Conservation (phyloP, 2,888 invertebrate species). For the Agonum fuliginosum region DNA sequence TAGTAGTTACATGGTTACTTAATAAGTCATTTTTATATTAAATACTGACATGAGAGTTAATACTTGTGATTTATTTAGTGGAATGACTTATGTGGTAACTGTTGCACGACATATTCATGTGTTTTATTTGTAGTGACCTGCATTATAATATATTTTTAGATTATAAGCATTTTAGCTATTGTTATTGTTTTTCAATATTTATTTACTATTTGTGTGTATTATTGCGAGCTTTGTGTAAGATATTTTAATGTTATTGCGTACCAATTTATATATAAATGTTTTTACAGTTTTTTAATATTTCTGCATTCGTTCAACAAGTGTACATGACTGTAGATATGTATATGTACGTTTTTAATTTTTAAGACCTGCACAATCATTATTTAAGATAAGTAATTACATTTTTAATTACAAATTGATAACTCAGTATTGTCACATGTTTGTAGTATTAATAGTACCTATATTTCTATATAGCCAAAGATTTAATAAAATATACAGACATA, state of each 20-base stretch:
- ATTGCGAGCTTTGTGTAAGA: conserved; percentile 54
- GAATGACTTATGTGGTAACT: background rate
- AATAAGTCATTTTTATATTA: conserved; percentile 1
- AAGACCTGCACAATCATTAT: conserved; percentile 59
- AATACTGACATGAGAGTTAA: conserved; percentile 3
- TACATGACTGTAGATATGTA: conserved; percentile 60
- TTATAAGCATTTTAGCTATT: conserved; percentile 44
- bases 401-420: conserved; percentile 56
- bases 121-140: conserved; percentile 52
- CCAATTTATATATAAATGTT: conserved; percentile 40
- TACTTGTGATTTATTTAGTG: too few species aligned
- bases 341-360: conserved; percentile 55
- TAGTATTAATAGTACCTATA: conserved; percentile 60
- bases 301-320: conserved; percentile 45
- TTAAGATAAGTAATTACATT: conserved; percentile 57
- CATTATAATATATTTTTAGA: conserved; percentile 46
- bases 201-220: conserved; percentile 54
- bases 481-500: conserved; percentile 49
- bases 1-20: background rate
- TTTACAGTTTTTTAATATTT: conserved; percentile 46
- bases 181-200: conserved; percentile 55
- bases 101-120: background rate
- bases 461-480: conserved; percentile 60
- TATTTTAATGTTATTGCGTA: conserved; percentile 49
- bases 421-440: conserved; percentile 59